Base-by-base conservation (phyloP, 2,113 vertebrate species). In the Gallinago media region DNA sequence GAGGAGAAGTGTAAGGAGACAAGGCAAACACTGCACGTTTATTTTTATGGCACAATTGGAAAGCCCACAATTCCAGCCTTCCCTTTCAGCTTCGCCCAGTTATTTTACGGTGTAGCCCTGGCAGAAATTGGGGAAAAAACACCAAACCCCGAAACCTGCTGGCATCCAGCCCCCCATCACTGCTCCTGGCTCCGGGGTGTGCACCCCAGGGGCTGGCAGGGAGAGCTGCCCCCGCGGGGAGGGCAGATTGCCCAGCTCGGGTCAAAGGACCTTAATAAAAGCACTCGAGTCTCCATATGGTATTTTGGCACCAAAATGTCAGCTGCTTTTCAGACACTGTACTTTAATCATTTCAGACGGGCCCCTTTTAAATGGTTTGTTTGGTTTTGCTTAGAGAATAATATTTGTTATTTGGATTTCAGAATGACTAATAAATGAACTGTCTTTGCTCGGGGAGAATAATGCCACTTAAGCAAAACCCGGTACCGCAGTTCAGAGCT, bases 391-490 rank as follows among this genome's bases (percentile, higher is more conserved):
- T 98, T 93, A 93, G 91, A 93, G 94, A 97, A 97, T 97, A 96
- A 88, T 98, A 97, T 98, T 98, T 98, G 96, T 97, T 98, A 97
- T 98, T 96, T 98, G 97, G 95, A 97, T 98, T 98, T 97, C 96
- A 94, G 97, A 98, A 97, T 98, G 98, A 97, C 98, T 98, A 98
- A 98, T 98, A 97, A 98, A 98, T 98, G 97, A 97, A 97, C 98
- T 97, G 98, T 97, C 98, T 98, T 97, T 97, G 95, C 97, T 97
- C 63, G 27, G 77, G 95, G 94, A 97, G 97, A 98, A 98, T 98
- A 98, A 97, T 97, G 98, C 98, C 97, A 98, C 98, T 98, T 98
- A 98, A 98, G 98, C 98, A 98, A 98, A 98, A 98, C 97, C 96
- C 95, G 78, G 94, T 95, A 75, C 77, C 79, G 95, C 96, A 92